Conservation (phyloP, 37 sponge, comb jelly and placozoan species). For the Geodia barretti region DNA sequence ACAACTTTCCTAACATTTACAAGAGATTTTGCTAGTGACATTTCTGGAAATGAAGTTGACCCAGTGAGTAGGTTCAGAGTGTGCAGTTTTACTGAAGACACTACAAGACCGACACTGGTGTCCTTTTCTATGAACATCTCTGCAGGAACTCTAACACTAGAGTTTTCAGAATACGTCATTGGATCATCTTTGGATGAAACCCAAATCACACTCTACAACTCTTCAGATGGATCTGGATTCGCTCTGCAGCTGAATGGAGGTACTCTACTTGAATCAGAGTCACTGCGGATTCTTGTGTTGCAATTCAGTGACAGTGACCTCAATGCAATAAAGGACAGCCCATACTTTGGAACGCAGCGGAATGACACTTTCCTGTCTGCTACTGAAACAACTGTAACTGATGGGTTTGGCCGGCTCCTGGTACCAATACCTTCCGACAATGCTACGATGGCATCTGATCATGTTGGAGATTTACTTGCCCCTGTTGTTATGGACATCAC, state of each 20-base stretch:
- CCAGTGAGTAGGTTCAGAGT: slow-evolving; percentile 32
- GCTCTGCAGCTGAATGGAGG: slow-evolving; percentile 54
- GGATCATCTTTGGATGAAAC: slow-evolving; percentile 45
- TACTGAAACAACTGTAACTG: slow-evolving; percentile 60
- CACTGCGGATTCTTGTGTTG: slow-evolving; percentile 48
- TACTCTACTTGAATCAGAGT: slow-evolving; percentile 31
- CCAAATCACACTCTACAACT: slow-evolving; percentile 58
- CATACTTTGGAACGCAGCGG: slow-evolving; percentile 46
- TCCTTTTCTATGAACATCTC: slow-evolving; percentile 67
- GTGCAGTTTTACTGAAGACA: slow-evolving; percentile 57
- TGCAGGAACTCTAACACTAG: slow-evolving; percentile 60
- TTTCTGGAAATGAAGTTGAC: slow-evolving; percentile 13
- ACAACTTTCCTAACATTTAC: slow-evolving; percentile 53
- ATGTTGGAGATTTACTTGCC: slow-evolving; percentile 56
- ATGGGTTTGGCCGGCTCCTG: slow-evolving; percentile 53
- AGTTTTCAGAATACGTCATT: slow-evolving; percentile 81
- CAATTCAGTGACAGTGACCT: slow-evolving; percentile 59
- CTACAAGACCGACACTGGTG: slow-evolving; percentile 48
- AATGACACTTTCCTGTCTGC: slow-evolving; percentile 69
- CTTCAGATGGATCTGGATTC: background rate
- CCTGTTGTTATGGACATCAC: slow-evolving; percentile 55
- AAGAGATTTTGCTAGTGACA: slow-evolving; percentile 46
- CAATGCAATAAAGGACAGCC: slow-evolving; percentile 58
- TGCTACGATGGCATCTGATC: slow-evolving; percentile 43
- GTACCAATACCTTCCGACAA: slow-evolving; percentile 47